A percentile compares a stretch with the other conserved stretches of the same genome.
Conservation (phyloP, 2,113 vertebrate species). For the Podarcis muralis region DNA sequence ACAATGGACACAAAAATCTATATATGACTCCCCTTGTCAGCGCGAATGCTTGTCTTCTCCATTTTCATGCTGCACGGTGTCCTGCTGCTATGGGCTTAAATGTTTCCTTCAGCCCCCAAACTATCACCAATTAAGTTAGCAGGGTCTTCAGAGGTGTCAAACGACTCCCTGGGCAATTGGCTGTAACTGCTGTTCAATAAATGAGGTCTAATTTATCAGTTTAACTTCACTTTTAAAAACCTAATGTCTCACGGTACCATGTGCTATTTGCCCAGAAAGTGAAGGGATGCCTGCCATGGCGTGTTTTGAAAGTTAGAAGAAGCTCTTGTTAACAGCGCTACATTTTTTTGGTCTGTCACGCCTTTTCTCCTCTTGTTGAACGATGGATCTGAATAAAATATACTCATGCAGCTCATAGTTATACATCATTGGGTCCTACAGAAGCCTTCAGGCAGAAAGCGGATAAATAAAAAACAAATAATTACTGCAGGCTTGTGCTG, state of each 20-base stretch:
- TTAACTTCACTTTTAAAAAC: conserved; percentile 92
- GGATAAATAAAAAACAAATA: neutral
- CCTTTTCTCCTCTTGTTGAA: conserved; percentile 42
- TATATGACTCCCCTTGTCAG: conserved; percentile 97
- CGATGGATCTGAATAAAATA: conserved; percentile 61
- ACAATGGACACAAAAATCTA: conserved; percentile 99
- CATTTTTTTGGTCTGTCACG: conserved; percentile 35
- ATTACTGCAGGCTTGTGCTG: neutral
- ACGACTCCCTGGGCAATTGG: conserved; percentile 87
- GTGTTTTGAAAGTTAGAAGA: conserved; percentile 50
- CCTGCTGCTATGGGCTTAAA: conserved; percentile 85
- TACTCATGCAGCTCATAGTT: neutral
- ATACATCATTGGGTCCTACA: neutral
- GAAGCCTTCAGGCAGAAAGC: neutral
- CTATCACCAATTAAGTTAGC: conserved; percentile 95
- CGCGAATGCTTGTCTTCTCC: conserved; percentile 88
- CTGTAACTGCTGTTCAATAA: conserved; percentile 95
- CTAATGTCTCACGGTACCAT: conserved; percentile 77
- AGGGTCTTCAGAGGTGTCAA: conserved; percentile 87
- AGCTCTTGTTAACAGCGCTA: conserved; percentile 29
- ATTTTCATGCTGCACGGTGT: conserved; percentile 87
- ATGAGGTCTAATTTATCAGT: conserved; percentile 99
- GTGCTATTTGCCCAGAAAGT: conserved; percentile 68
- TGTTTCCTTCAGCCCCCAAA: conserved; percentile 86
- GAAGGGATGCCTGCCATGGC: conserved; percentile 57